These are phyloP conservation scores for Phasia obesa DNA, from an alignment of 2,888 invertebrate genomes.

Conservation along the genomic window DNA sequence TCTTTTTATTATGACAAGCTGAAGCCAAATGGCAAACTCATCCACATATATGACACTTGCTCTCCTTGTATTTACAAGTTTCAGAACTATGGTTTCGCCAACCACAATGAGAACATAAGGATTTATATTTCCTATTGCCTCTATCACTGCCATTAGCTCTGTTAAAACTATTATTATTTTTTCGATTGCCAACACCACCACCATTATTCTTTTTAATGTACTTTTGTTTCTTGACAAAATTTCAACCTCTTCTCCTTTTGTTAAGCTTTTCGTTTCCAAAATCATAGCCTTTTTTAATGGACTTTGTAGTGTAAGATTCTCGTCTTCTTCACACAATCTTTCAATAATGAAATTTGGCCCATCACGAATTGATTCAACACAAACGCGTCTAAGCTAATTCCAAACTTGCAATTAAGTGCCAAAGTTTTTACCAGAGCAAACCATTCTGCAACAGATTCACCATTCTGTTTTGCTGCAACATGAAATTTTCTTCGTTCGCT, in stretches of 20 bases:
- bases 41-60: conserved; percentile 55
- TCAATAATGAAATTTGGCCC: conserved; percentile 39
- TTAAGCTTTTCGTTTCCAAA: conserved; percentile 20
- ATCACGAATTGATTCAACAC: conserved; percentile 45
- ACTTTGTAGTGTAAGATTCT: no score
- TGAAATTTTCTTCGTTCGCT: conserved; percentile 12
- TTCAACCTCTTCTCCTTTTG: not conserved
- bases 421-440: conserved; percentile 45
- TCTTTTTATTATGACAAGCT: conserved; percentile 47
- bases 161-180: conserved; percentile 7
- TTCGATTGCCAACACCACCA: not conserved
- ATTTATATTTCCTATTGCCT: not conserved
- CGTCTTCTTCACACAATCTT: conserved; percentile 48
- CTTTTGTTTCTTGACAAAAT: conserved; percentile 33
- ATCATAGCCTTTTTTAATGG: conserved; percentile 48
- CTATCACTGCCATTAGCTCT: conserved; percentile 11
- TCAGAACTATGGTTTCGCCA: conserved; percentile 54
- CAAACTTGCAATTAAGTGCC: conserved; percentile 54
- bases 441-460: conserved; percentile 44
- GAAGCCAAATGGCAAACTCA: conserved; percentile 55
- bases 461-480: conserved; percentile 9
- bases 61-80: conserved; percentile 55
- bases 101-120: conserved; percentile 55
- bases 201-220: not conserved
- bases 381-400: conserved; percentile 20